Conservation (phyloP, 1,140 invertebrate genomes). For the Drosophila yakuba region DNA sequence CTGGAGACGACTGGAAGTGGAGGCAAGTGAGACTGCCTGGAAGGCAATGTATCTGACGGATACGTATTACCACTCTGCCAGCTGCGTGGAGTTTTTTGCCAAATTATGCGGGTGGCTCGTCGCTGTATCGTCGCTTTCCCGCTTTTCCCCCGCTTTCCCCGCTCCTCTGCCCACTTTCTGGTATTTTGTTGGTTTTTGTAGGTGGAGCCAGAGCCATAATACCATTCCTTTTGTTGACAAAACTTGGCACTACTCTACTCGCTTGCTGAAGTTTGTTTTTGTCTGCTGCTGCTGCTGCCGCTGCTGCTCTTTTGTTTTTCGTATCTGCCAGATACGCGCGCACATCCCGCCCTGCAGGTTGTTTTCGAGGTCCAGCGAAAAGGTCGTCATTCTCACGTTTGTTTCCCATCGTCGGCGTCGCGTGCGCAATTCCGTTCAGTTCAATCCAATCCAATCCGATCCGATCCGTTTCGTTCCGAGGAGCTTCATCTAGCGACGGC, state of each 20-base stretch:
- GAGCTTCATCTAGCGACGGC: slow-evolving; percentile 51
- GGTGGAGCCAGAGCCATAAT: slow-evolving; percentile 68
- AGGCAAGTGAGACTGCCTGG: slow-evolving; percentile 40
- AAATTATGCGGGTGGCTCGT: slow-evolving; percentile 77
- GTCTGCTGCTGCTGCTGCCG: slow-evolving; percentile 34
- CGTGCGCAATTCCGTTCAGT: slow-evolving; percentile 26
- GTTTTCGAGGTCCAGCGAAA: slow-evolving; percentile 43
- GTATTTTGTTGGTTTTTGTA: slow-evolving; percentile 72
- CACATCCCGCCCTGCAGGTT: slow-evolving; percentile 75
- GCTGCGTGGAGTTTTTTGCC: slow-evolving; percentile 76
- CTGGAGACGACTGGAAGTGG: slow-evolving; percentile 33
- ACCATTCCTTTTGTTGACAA: slow-evolving; percentile 77
- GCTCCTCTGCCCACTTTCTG: slow-evolving; percentile 17
- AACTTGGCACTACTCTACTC: slow-evolving; percentile 62
- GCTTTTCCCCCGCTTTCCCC: slow-evolving; percentile 6
- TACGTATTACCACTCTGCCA: slow-evolving; percentile 55
- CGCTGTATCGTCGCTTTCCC: slow-evolving; percentile 22
- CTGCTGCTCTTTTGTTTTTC: slow-evolving; percentile 52
- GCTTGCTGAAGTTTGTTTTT: slow-evolving; percentile 57
- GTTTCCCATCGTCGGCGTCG: slow-evolving; percentile 35
- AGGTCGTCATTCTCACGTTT: slow-evolving; percentile 60
- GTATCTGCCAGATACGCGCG: slow-evolving; percentile 71
- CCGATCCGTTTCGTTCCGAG: slow-evolving; percentile 16
- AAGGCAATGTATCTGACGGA: slow-evolving; percentile 56
- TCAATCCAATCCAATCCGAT: background rate